Conservation (phyloP, 92 coral and sea anemone species). For the Hydrozoanthus gracilis region DNA sequence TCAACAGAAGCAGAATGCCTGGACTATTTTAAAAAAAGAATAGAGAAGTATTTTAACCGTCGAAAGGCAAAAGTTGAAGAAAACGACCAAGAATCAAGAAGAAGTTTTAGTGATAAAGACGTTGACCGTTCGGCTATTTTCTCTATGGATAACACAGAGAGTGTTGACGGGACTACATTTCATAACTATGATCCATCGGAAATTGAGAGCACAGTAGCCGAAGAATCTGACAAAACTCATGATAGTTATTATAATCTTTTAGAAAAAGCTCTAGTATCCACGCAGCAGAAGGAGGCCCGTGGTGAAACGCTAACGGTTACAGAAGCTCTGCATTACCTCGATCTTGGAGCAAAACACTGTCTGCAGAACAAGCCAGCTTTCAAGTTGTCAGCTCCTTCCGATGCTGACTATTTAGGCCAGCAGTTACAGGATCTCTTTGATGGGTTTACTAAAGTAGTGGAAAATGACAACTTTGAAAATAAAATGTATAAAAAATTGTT, state of each 20-base stretch:
- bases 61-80: conserved; percentile 5
- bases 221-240: background rate
- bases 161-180: background rate
- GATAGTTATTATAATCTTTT: conserved; percentile 30
- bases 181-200: background rate
- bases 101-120: background rate
- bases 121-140: background rate
- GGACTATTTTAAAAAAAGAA: conserved; percentile 51
- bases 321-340: conserved; percentile 18
- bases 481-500: conserved; percentile 1
- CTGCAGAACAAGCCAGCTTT: background rate
- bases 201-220: background rate
- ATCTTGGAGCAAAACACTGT: background rate
- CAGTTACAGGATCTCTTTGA: conserved; percentile 29
- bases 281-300: conserved; percentile 8
- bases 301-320: conserved; percentile 13
- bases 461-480: conserved; percentile 26
- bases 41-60: conserved; percentile 11
- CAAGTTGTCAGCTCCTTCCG: conserved; percentile 2
- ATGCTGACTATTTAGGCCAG: conserved; percentile 21
- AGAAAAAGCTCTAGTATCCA: conserved; percentile 2
- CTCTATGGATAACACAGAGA: background rate
- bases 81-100: background rate
- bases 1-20: conserved; percentile 76
- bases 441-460: conserved; percentile 27